Percentiles rank a stretch among this genome's conserved stretches.
Evolutionary conservation across 2,113 vertebrate genomes (phyloP).

Genomic region (Rhinopithecus roxellana): DNA sequence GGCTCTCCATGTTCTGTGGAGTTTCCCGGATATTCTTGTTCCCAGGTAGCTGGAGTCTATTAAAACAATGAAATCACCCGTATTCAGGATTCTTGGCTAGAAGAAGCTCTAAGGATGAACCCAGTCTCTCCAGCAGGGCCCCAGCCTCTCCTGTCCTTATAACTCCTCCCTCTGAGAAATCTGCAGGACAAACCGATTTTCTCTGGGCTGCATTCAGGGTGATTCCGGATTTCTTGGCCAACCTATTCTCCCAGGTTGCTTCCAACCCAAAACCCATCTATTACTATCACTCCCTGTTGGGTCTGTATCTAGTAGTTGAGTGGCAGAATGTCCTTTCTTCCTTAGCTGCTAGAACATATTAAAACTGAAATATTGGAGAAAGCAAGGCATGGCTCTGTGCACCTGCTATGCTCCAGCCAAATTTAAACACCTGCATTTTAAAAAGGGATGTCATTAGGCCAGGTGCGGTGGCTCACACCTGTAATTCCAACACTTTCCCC

Average conservation of each 20-base stretch:
- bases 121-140: background rate
- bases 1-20: conserved; percentile 12
- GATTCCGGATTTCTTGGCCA: background rate
- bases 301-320: background rate
- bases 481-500: too few relatives aligned
- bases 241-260: background rate
- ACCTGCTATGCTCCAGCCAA: background rate
- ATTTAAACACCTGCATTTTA: background rate
- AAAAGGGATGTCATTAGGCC: background rate
- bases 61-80: background rate
- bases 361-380: background rate
- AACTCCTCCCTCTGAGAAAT: background rate
- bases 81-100: conserved; percentile 49
- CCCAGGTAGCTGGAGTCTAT: background rate
- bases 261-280: background rate
- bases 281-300: background rate
- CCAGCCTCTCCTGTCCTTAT: background rate
- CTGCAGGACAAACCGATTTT: background rate
- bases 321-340: background rate
- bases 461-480: too few relatives aligned
- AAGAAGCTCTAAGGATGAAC: background rate
- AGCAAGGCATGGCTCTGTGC: background rate
- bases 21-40: conserved; percentile 11
- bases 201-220: background rate
- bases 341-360: background rate